Percentiles rank a stretch among this genome's conserved stretches.
Evolutionary conservation across 2,113 vertebrate species (phyloP).

Genomic region (Notothenia coriiceps): DNA sequence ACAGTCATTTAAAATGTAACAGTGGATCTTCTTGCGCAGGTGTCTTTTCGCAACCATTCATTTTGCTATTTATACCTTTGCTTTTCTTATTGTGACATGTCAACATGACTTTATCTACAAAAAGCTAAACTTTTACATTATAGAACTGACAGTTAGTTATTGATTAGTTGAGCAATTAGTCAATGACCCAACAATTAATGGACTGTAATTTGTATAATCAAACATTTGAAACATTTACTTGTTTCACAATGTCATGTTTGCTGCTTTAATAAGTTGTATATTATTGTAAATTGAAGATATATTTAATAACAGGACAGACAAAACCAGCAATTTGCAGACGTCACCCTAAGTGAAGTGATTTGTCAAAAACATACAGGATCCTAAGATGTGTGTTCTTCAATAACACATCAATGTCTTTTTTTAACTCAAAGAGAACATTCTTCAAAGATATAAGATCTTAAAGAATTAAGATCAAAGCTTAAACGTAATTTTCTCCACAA

Average conservation of each 20-base stretch:
- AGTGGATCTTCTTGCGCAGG: background rate
- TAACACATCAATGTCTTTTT: background rate
- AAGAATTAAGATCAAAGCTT: conserved; percentile 14
- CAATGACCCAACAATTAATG: too few species aligned
- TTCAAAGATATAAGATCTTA: background rate
- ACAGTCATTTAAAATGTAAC: conserved; percentile 8
- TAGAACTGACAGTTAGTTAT: too few species aligned
- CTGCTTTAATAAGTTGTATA: background rate
- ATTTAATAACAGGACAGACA: background rate
- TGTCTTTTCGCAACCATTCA: background rate
- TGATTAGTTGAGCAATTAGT: background rate
- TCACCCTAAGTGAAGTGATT: background rate
- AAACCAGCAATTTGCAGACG: background rate
- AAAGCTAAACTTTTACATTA: background rate
- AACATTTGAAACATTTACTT: background rate
- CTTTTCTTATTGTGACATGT: background rate
- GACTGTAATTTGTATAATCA: background rate
- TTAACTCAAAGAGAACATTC: background rate
- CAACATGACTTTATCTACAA: background rate
- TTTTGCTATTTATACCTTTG: background rate
- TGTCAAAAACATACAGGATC: background rate
- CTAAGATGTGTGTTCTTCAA: background rate
- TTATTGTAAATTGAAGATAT: background rate
- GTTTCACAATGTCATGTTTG: background rate
- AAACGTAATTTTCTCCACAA: background rate